A percentile compares a stretch with the other conserved stretches of the same genome.
Conservation (phyloP, 2,797 vertebrate species). For the Trichosurus vulpecula region DNA sequence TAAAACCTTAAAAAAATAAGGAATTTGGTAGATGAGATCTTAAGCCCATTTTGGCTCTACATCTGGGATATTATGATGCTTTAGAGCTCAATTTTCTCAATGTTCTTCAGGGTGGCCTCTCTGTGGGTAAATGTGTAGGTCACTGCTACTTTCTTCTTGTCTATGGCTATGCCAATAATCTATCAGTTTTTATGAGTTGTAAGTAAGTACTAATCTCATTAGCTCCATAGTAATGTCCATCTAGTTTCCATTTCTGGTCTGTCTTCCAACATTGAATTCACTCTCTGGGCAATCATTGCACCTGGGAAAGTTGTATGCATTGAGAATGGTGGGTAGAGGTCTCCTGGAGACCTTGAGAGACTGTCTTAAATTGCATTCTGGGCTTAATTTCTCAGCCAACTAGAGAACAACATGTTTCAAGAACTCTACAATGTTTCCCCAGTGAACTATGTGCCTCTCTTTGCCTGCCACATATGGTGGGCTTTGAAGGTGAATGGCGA, state of each 20-base stretch:
- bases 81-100: not conserved
- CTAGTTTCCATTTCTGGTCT: conserved; percentile 30
- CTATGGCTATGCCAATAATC: conserved; percentile 7
- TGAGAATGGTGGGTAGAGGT: not conserved
- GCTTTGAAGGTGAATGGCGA: conserved; percentile 62
- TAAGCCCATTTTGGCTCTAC: not conserved
- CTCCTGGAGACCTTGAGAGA: conserved; percentile 50
- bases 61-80: not conserved
- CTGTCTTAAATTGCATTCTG: conserved; percentile 25
- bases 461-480: conserved; percentile 23
- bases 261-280: not conserved
- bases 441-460: conserved; percentile 21
- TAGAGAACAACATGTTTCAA: conserved; percentile 40
- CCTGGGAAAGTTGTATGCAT: conserved; percentile 31
- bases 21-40: not conserved
- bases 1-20: too few species aligned
- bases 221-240: conserved; percentile 36
- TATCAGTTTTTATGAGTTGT: conserved; percentile 34
- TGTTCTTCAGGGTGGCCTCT: not conserved
- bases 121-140: not conserved
- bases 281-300: conserved; percentile 39
- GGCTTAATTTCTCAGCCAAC: conserved; percentile 63
- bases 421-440: conserved; percentile 36
- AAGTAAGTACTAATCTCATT: conserved; percentile 35
- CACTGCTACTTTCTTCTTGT: not conserved